Evolutionary conservation across 1,140 invertebrate species (phyloP).

Genomic region (Riptortus pedestris): DNA sequence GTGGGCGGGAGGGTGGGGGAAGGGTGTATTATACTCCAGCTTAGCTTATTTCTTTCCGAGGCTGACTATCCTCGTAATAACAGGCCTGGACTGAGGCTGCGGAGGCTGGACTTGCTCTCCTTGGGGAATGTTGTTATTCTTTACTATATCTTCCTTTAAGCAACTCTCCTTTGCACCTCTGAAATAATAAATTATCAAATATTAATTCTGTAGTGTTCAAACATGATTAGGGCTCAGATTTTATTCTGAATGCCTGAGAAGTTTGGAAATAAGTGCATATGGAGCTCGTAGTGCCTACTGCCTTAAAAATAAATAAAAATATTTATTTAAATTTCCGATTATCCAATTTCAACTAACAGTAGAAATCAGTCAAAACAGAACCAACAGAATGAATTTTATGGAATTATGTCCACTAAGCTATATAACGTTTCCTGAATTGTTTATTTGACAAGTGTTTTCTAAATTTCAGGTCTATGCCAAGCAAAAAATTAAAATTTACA

Average conservation of each 20-base stretch:
- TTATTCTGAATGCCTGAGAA: too few species aligned
- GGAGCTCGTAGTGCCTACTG: neutral
- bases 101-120: too few species aligned
- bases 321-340: neutral
- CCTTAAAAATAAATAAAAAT: neutral
- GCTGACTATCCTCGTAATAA: constrained; percentile 40
- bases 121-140: constrained; percentile 37
- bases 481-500: too few species aligned
- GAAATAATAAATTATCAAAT: constrained; percentile 23
- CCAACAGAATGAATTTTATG: too few species aligned
- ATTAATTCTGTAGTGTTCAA: neutral
- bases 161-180: constrained; percentile 42
- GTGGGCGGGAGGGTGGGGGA: neutral
- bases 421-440: too few species aligned
- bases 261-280: neutral
- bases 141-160: constrained; percentile 38
- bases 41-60: constrained; percentile 39
- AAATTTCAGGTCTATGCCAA: too few species aligned
- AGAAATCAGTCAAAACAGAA: neutral
- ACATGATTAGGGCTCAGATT: too few species aligned
- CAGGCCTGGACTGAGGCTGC: constrained; percentile 34
- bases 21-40: neutral
- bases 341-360: neutral
- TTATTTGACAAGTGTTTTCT: too few species aligned
- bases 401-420: too few species aligned